Evolutionary conservation across 2,888 invertebrate species (phyloP).

Genomic region (Euplexia lucipara): DNA sequence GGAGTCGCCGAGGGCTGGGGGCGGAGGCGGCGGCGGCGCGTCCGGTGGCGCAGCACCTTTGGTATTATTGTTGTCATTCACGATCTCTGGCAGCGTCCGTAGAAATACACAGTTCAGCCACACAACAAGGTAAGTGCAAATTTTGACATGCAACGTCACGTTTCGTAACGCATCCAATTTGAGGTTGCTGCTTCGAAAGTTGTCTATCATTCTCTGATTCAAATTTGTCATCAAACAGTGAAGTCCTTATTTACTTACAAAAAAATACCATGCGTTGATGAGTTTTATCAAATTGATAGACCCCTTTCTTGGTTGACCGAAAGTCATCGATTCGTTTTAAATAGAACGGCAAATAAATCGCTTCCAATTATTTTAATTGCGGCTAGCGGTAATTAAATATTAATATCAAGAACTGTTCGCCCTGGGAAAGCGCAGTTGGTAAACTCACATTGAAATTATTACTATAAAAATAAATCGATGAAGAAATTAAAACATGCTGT

Average conservation of each 20-base stretch:
- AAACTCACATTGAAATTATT: neutral
- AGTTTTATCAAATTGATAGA: constrained; percentile 1
- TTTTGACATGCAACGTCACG: constrained; percentile 44
- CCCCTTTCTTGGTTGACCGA: constrained; percentile 1
- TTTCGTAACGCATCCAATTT: constrained; percentile 21
- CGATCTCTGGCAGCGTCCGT: constrained; percentile 84
- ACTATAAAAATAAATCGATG: constrained; percentile 25
- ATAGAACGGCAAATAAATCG: neutral
- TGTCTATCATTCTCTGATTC: constrained; percentile 4
- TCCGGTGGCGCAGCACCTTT: constrained; percentile 86
- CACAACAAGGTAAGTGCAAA: constrained; percentile 57
- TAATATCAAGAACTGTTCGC: too few relatives aligned
- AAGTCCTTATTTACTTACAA: neutral
- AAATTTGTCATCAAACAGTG: neutral
- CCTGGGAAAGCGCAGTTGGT: too few relatives aligned
- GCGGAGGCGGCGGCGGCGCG: constrained; percentile 90
- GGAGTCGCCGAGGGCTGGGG: constrained; percentile 78
- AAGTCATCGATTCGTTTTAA: constrained; percentile 16
- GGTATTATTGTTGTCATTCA: constrained; percentile 81
- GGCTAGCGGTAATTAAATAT: neutral
- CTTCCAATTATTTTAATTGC: neutral
- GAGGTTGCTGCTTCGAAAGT: constrained; percentile 15
- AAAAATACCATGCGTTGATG: neutral
- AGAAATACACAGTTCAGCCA: constrained; percentile 66
- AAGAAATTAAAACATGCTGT: constrained; percentile 9